Evolutionary conservation across 1,140 invertebrate genomes (phyloP).

Genomic region (Drosophila albomicans): DNA sequence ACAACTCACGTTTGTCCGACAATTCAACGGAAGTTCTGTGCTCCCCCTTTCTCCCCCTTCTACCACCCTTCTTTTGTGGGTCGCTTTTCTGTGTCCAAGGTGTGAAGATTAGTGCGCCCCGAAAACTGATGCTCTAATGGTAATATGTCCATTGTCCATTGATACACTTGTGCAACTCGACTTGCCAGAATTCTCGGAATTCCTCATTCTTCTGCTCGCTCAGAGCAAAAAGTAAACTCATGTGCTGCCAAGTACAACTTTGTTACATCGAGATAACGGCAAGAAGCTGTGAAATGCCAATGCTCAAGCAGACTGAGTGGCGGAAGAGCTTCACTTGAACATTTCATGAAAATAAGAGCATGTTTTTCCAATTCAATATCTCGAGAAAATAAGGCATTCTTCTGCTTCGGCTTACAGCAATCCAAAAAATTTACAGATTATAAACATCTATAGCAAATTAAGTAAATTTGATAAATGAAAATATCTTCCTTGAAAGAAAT

Average conservation of each 20-base stretch:
- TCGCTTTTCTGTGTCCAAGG: slow-evolving; percentile 59
- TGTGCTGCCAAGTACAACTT: slow-evolving; percentile 2
- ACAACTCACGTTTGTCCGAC: slow-evolving; percentile 66
- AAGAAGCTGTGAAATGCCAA: slow-evolving; percentile 22
- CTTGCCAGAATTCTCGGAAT: slow-evolving; percentile 68
- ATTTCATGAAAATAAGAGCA: background rate
- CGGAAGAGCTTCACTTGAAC: slow-evolving; percentile 6
- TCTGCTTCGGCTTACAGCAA: too few species aligned
- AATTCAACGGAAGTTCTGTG: slow-evolving; percentile 71
- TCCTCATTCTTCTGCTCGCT: slow-evolving; percentile 1
- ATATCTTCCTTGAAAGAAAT: too few species aligned
- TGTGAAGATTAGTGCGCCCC: slow-evolving; percentile 78
- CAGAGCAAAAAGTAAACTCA: background rate
- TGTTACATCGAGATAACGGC: background rate
- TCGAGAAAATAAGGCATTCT: too few species aligned
- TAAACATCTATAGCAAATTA: too few species aligned
- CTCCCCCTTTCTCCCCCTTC: background rate
- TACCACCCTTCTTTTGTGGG: background rate
- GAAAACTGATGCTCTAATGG: slow-evolving; percentile 46
- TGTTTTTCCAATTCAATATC: too few species aligned
- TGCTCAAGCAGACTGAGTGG: slow-evolving; percentile 56
- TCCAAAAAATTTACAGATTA: too few species aligned
- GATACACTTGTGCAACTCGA: slow-evolving; percentile 37
- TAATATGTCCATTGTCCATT: slow-evolving; percentile 5
- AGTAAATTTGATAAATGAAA: too few species aligned